These are phyloP conservation scores for Anser brachyrhynchus DNA, from an alignment of 2,113 vertebrate species.

Conservation along the genomic window DNA sequence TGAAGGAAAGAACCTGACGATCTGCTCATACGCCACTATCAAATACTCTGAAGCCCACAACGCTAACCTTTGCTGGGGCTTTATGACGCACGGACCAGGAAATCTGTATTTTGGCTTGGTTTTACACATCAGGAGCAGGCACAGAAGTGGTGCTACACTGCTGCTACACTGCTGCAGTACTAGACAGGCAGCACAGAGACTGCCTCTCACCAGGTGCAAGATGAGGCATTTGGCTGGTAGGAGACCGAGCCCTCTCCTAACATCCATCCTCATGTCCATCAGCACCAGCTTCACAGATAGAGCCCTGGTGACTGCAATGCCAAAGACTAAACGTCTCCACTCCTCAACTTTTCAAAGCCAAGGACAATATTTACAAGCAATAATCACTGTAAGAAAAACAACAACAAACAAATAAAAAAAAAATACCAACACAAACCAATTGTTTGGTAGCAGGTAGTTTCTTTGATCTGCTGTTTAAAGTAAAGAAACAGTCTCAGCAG, in stretches of 20 bases:
- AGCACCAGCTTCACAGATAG: not conserved
- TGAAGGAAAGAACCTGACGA: not conserved
- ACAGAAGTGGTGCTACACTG: not conserved
- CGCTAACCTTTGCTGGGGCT: not conserved
- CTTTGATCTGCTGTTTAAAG: not conserved
- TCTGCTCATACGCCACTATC: not conserved
- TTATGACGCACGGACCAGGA: not conserved
- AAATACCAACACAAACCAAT: not conserved
- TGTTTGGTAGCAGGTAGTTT: not conserved
- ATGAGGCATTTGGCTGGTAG: fast-evolving
- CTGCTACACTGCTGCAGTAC: not conserved
- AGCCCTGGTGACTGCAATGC: not conserved
- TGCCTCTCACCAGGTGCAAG: not conserved
- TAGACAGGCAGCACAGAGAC: not conserved
- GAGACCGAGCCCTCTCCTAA: not conserved
- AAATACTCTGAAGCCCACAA: not conserved
- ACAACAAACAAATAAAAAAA: too few relatives aligned
- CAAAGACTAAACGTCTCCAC: not conserved
- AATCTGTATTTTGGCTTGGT: not conserved
- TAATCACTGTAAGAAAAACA: not conserved
- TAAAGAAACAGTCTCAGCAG: not conserved
- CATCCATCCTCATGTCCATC: not conserved
- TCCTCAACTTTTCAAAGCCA: not conserved
- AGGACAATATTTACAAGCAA: not conserved
- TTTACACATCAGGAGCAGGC: not conserved